These are phyloP conservation scores for Zeuzera pyrina DNA, from an alignment of 2,888 invertebrate species.

Conservation along the genomic window DNA sequence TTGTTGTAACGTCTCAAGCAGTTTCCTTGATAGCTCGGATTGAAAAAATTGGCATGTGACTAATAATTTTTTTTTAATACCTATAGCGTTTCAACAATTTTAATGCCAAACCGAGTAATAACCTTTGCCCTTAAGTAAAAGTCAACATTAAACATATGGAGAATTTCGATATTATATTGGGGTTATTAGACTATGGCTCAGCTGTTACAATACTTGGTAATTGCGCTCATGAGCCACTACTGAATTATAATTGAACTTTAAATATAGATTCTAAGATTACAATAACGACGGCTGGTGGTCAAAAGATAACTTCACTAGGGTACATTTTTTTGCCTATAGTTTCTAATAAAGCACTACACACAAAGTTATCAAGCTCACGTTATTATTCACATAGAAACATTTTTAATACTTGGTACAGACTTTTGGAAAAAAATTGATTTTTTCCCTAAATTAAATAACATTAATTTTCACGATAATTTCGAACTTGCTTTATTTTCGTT, in stretches of 20 bases:
- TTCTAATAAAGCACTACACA: conserved; percentile 8
- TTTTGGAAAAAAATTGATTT: conserved; percentile 9
- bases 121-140: conserved; percentile 13
- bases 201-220: conserved; percentile 2
- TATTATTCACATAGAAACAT: conserved; percentile 8
- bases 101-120: conserved; percentile 5
- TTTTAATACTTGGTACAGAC: conserved; percentile 14
- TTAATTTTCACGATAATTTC: not conserved
- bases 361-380: conserved; percentile 12
- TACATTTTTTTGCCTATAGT: conserved; percentile 9
- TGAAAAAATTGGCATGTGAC: conserved; percentile 14
- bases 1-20: conserved; percentile 4
- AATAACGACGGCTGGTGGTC: conserved; percentile 3
- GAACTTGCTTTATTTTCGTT: not conserved
- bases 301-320: conserved; percentile 9
- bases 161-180: no score
- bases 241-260: not conserved
- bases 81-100: conserved; percentile 13
- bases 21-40: conserved; percentile 5
- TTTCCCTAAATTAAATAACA: not conserved
- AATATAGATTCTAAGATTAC: not conserved
- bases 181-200: conserved; percentile 1
- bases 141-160: no score
- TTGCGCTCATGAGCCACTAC: not conserved
- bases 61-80: no score